Conservation (phyloP, 2,888 invertebrate genomes). For the Eudemis profundana region DNA sequence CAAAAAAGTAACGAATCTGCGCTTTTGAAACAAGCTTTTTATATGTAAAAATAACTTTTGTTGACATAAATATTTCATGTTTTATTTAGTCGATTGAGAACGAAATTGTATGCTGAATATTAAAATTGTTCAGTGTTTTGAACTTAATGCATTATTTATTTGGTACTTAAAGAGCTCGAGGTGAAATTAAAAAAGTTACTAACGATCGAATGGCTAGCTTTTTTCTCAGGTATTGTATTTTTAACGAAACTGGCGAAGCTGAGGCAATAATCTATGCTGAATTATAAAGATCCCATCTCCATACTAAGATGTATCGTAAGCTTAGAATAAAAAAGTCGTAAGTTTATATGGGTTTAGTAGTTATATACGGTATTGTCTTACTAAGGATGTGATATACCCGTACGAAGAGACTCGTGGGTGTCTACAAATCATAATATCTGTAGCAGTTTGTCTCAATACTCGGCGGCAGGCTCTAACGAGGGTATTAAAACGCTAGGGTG, state of each 20-base stretch:
- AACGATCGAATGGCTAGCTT: neutral
- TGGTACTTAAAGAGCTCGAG: neutral
- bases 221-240: neutral
- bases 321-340: constrained; percentile 1
- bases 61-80: constrained; percentile 23
- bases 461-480: constrained; percentile 9
- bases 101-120: constrained; percentile 22
- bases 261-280: too few species aligned
- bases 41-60: constrained; percentile 4
- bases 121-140: constrained; percentile 12
- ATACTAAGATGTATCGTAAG: neutral
- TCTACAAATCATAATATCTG: constrained; percentile 43
- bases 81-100: constrained; percentile 18
- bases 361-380: neutral
- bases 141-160: constrained; percentile 24
- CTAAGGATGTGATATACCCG: neutral
- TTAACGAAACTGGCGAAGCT: too few species aligned
- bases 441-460: constrained; percentile 39
- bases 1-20: constrained; percentile 11
- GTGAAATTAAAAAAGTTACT: constrained; percentile 7
- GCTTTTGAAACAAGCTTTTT: constrained; percentile 7
- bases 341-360: neutral
- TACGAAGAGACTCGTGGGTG: neutral
- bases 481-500: constrained; percentile 24
- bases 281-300: constrained; percentile 3